A percentile compares a stretch with the other conserved stretches of the same genome.
Conservation (phyloP, 2,113 vertebrate genomes). For the Bungarus multicinctus region DNA sequence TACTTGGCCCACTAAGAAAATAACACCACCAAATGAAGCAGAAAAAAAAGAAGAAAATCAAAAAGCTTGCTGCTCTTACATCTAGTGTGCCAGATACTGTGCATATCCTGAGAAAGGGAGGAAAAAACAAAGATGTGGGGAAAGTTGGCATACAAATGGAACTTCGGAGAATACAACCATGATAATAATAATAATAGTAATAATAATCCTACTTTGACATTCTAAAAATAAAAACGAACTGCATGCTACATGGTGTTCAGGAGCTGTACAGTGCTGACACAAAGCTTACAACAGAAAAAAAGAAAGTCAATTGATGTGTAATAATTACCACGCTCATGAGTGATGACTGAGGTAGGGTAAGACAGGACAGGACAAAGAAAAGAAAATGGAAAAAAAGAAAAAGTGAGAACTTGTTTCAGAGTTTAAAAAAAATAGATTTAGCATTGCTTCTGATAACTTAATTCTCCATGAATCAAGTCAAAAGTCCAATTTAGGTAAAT, state of each 20-base stretch:
- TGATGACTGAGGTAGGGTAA: slow-evolving; percentile 88
- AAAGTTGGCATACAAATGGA: slow-evolving; percentile 40
- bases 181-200: slow-evolving; percentile 39
- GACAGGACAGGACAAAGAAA: slow-evolving; percentile 80
- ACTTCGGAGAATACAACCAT: slow-evolving; percentile 46
- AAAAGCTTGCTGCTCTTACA: slow-evolving; percentile 72
- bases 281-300: slow-evolving; percentile 74
- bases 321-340: slow-evolving; percentile 97
- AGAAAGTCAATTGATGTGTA: slow-evolving; percentile 65
- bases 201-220: slow-evolving; percentile 26
- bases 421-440: slow-evolving; percentile 71
- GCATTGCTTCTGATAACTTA: slow-evolving; percentile 51
- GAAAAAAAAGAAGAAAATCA: slow-evolving; percentile 30
- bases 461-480: slow-evolving; percentile 14
- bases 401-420: slow-evolving; percentile 68
- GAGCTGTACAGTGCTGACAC: slow-evolving; percentile 83
- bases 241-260: slow-evolving; percentile 57
- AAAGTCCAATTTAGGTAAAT: slow-evolving; percentile 36
- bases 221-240: slow-evolving; percentile 29
- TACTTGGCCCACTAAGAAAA: slow-evolving; percentile 54
- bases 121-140: slow-evolving; percentile 54
- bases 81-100: slow-evolving; percentile 76
- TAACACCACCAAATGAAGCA: slow-evolving; percentile 39
- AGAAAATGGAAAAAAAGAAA: slow-evolving; percentile 71
- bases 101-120: slow-evolving; percentile 75